These are phyloP conservation scores for Heliconius sara DNA, from an alignment of 2,888 invertebrate genomes.

Conservation along the genomic window DNA sequence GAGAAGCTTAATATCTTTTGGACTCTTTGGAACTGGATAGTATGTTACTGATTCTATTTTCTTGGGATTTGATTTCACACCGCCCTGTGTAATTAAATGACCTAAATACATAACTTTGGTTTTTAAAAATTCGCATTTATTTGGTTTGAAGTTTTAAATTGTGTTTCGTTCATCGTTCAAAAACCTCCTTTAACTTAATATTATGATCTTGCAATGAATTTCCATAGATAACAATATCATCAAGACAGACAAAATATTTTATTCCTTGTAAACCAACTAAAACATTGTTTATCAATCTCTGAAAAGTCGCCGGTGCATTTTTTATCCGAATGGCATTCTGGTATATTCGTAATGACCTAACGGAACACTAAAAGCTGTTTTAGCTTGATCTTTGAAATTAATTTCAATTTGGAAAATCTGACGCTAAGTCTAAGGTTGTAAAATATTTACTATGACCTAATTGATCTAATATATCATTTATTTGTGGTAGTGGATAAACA, in stretches of 20 bases:
- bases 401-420: conserved; percentile 6
- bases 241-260: no score
- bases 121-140: conserved; percentile 10
- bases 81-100: no score
- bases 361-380: background rate
- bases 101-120: background rate
- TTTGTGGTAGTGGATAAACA: background rate
- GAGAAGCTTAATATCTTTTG: no score
- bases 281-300: conserved; percentile 5
- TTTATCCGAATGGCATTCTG: conserved; percentile 1
- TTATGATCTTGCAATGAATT: conserved; percentile 14
- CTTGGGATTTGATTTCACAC: no score
- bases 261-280: background rate
- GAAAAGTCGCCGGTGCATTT: conserved; percentile 2
- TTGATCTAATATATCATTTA: background rate
- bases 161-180: background rate
- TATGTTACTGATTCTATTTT: no score
- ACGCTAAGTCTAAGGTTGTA: background rate
- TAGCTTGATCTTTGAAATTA: background rate
- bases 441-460: conserved; percentile 13
- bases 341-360: background rate
- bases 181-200: conserved; percentile 1
- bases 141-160: background rate
- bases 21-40: no score
- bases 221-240: conserved; percentile 6